Conservation (phyloP, 2,113 vertebrate genomes). For the Zosterops lateralis region DNA sequence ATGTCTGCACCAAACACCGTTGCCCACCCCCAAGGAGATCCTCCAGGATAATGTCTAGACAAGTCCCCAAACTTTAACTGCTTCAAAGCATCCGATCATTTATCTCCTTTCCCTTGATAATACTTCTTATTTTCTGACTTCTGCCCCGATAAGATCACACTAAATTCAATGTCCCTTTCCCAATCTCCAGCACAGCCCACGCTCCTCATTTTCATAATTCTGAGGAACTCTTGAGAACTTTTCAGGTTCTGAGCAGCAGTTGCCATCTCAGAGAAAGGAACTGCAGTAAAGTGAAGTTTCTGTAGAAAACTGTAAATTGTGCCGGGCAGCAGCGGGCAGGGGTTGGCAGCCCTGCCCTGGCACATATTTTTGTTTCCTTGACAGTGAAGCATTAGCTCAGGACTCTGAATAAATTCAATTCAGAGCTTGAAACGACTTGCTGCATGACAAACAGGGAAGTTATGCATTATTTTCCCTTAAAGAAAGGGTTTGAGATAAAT, state of each 20-base stretch:
- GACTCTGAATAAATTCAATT: neutral
- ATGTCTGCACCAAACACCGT: accelerated
- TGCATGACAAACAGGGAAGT: neutral
- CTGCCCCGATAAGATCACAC: neutral
- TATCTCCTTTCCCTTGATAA: neutral
- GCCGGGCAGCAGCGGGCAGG: neutral
- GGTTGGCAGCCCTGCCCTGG: neutral
- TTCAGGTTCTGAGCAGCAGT: neutral
- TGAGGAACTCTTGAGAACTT: neutral
- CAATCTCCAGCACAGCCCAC: neutral
- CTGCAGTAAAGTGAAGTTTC: accelerated
- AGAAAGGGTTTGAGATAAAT: neutral
- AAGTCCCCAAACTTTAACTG: neutral
- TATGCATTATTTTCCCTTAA: neutral
- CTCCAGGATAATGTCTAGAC: neutral
- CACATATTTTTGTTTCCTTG: neutral
- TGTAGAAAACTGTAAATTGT: too few relatives aligned
- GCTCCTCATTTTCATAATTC: neutral
- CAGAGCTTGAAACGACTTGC: neutral
- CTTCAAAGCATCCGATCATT: neutral
- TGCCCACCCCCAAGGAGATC: neutral
- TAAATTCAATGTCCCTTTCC: neutral
- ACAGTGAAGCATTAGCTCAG: neutral
- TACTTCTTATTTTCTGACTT: neutral
- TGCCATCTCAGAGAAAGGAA: neutral